Percentiles rank a stretch among this genome's conserved stretches.
These are phyloP conservation scores for Cichladusa arquata DNA, from an alignment of 2,113 vertebrate genomes.

Conservation along the genomic window DNA sequence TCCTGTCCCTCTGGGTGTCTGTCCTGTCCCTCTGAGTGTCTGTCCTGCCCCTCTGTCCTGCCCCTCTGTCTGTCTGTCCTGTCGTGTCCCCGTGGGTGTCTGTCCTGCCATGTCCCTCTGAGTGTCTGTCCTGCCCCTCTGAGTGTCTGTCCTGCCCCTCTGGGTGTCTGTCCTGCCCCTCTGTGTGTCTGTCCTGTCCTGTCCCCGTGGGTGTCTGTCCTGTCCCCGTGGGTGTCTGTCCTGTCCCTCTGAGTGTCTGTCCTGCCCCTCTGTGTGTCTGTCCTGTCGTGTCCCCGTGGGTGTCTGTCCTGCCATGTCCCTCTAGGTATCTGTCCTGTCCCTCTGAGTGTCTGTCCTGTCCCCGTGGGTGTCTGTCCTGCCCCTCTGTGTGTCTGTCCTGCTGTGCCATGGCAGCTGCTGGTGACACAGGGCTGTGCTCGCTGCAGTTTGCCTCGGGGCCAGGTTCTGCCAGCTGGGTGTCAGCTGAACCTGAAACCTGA, in stretches of 20 bases:
- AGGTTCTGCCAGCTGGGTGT: not conserved
- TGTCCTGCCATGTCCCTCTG: no score
- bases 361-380: no score
- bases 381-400: not conserved
- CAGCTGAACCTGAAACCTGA: constrained; percentile 25
- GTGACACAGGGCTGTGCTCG: not conserved
- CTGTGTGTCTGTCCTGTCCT: no score
- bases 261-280: not conserved
- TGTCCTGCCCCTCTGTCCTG: no score
- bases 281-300: no score
- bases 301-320: not conserved
- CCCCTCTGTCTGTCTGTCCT: not conserved
- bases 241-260: not conserved
- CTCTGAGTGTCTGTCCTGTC: no score
- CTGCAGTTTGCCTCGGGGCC: not conserved
- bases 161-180: not conserved
- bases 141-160: not conserved
- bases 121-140: no score
- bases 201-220: not conserved
- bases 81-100: no score
- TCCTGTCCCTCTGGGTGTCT: not conserved
- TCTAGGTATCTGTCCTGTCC: no score
- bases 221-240: not conserved
- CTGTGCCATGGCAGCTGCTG: not conserved
- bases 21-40: no score